Base-by-base conservation (phyloP, 2,113 vertebrate genomes). In the Chascanopsetta lugubris region DNA sequence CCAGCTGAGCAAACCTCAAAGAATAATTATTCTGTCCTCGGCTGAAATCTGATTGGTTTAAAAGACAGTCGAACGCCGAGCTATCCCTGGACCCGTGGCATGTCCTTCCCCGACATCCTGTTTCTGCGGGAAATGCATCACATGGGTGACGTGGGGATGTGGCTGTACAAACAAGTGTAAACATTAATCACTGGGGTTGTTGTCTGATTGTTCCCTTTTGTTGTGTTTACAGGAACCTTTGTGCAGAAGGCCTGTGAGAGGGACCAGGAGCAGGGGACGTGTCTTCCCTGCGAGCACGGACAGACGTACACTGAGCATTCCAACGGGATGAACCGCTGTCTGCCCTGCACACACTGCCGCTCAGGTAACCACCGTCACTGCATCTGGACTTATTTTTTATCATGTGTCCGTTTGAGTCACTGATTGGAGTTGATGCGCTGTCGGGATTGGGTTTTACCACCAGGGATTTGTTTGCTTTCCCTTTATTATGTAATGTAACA, bases 261-360 rank as follows among this genome's bases (percentile, higher is more conserved):
- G 22, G 75, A 90, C 60, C 73, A 69, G 8, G 83, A 91, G 25
- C 55, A 25, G 0, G 92, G 92, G 13, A 77, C 7, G 0, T 93
- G 92, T 24, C 26, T 56, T 1, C 22, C 72, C 5, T 93, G 92
- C 45, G 88, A 92, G 24, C 42, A 77, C 0, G 90, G 88, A n/a
- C 76, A 75, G 74, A 91, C 91, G 1, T 92, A 91, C 86, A 92
- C 92, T 0, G 92, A 92, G 60, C 92, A 93, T 68, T 86, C 91
- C 55, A 93, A 92, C 8, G 92, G 92, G 65, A 93, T 93, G 92
- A 77, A 72, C 58, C 87, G 89, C 74, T 93, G 92, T 65, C 61
- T 93, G 73, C 91, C 86, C 9, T 93, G 92, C 15, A 92, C 86
- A 2, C 88, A 88, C 69, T 93, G 92, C 47, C 91, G 91, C 69